Conservation (phyloP, 2,888 invertebrate species). For the Torymus auratus region DNA sequence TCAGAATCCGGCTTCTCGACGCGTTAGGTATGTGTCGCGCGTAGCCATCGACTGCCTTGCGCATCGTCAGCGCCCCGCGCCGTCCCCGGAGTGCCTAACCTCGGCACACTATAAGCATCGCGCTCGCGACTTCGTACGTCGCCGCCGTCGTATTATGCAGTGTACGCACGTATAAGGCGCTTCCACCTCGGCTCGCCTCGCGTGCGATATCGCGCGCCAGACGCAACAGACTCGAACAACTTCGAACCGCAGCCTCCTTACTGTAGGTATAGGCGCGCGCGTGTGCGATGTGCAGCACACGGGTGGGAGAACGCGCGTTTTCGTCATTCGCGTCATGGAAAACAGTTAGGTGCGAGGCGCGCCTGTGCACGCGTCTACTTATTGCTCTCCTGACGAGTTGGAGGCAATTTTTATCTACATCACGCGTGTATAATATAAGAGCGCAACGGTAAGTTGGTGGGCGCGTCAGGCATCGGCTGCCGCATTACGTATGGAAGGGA, state of each 20-base stretch:
- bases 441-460: neutral
- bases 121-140: slow-evolving; percentile 19
- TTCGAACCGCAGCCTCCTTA: slow-evolving; percentile 2
- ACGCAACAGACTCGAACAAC: slow-evolving; percentile 44
- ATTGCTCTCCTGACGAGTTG: slow-evolving; percentile 50
- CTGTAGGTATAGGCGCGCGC: neutral
- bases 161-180: slow-evolving; percentile 54
- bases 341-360: slow-evolving; percentile 36
- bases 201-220: slow-evolving; percentile 13
- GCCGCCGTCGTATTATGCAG: slow-evolving; percentile 53
- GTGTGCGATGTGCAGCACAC: neutral
- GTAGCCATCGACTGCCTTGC: slow-evolving; percentile 49
- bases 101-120: slow-evolving; percentile 8
- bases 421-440: too few relatives aligned
- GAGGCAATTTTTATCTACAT: slow-evolving; percentile 46
- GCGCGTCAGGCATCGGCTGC: neutral
- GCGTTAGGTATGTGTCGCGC: slow-evolving; percentile 49
- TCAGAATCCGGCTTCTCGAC: neutral
- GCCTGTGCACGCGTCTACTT: slow-evolving; percentile 10
- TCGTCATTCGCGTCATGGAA: slow-evolving; percentile 44
- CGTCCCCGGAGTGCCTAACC: slow-evolving; percentile 33
- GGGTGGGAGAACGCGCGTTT: neutral
- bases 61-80: slow-evolving; percentile 12
- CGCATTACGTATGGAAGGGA: too few relatives aligned
- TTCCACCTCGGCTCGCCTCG: slow-evolving; percentile 16